Conservation (phyloP, 2,797 vertebrate genomes). For the Enteromius mattozi region DNA sequence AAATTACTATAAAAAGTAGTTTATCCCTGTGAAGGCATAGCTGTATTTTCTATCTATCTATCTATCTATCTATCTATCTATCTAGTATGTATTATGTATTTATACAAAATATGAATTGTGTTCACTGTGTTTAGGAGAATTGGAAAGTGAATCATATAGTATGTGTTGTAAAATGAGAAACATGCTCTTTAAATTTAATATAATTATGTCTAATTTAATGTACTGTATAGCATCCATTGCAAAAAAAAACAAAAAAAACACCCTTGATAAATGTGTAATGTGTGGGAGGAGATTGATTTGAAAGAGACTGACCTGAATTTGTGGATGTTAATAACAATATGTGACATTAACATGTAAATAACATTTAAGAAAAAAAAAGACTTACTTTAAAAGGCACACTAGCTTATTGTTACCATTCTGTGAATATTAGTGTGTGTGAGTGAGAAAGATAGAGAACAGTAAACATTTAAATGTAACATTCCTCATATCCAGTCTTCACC, state of each 20-base stretch:
- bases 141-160: neutral
- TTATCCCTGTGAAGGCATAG: no score
- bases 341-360: neutral
- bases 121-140: neutral
- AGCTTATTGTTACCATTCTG: neutral
- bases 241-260: neutral
- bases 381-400: neutral
- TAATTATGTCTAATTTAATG: neutral
- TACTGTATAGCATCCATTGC: neutral
- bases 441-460: neutral
- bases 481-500: neutral
- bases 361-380: neutral
- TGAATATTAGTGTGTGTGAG: neutral
- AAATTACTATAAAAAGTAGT: no score
- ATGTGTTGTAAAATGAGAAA: neutral
- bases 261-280: neutral
- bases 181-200: neutral
- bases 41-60: neutral
- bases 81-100: neutral
- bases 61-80: no score
- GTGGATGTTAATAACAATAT: neutral
- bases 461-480: neutral
- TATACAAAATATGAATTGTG: neutral
- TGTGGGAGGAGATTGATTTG: neutral
- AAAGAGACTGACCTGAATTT: neutral